Base-by-base conservation (phyloP, 1,140 invertebrate genomes). In the Drosophila kanapiae region DNA sequence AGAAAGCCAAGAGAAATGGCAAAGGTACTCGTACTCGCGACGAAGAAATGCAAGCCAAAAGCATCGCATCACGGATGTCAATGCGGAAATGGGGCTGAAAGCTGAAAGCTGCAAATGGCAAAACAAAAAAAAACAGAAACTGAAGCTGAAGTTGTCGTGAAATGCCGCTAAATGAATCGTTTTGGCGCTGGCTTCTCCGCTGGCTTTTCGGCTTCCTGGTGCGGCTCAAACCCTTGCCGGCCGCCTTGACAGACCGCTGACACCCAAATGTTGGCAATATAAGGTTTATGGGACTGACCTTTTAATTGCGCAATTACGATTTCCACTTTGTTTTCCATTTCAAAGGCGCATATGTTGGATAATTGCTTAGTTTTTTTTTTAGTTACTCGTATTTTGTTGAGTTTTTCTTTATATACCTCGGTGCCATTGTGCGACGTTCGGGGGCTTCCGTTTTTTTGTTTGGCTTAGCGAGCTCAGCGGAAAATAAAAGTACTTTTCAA, bases 361-460 rank as follows among this genome's bases (percentile, higher is more conserved):
- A 87, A 84, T 87, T 83, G 77, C 77, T 54, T 64, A 71, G 59
- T 77, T 75, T 75, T 72, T 75, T 72, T 71, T 64, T 83, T 76
- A 38, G 29, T 51, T 51, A 38, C 38, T 60, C 43, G 40, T 67
- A 59, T 76, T 75, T 58, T 70, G 23, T 48, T 43, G 5, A 42
- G 54, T 23, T 40, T 70, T 60, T 60, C 57, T 62, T 43, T 42
- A 37, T 75, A 65, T n/a, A 37, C 72, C 35, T n/a, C 59, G 59
- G 31, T 64, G 54, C 61, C 43, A 64, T 83, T 85, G 81, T 77
- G 59, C 54, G 54, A 54, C 33, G 69, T 60, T 81, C 43, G 43
- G 57, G 62, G 62, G 85, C 85, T 88, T 88, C 85, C 85, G 85
- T 88, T 88, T 88, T 81, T 90, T 88, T 88, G 85, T 88, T 88